Evolutionary conservation across 2,888 invertebrate species (phyloP).

Genomic region (Abrostola tripartita): DNA sequence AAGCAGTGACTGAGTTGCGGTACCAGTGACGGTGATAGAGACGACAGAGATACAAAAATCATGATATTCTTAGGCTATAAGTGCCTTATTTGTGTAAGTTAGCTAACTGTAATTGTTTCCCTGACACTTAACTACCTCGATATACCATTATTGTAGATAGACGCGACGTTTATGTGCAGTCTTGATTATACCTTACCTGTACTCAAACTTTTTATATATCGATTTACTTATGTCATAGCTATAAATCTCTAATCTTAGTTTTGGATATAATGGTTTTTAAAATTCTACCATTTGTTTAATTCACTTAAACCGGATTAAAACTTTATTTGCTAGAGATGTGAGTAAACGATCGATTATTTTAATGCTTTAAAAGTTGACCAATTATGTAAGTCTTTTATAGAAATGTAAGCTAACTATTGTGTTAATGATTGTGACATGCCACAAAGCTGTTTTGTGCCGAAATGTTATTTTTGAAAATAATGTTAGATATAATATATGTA

Average conservation of each 20-base stretch:
- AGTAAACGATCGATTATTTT: not conserved
- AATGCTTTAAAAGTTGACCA: conserved; percentile 1
- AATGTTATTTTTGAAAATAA: not conserved
- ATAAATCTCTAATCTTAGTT: no score
- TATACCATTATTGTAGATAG: no score
- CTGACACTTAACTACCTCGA: not conserved
- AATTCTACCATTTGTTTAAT: no score
- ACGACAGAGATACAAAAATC: conserved; percentile 13
- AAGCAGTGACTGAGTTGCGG: conserved; percentile 65
- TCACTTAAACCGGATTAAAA: no score
- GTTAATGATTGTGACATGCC: conserved; percentile 15
- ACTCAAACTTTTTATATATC: no score
- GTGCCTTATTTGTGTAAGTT: not conserved
- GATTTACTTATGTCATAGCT: no score
- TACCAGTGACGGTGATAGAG: conserved; percentile 35
- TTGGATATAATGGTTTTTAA: no score
- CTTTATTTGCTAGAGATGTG: no score
- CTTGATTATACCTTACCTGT: no score
- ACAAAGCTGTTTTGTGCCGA: no score
- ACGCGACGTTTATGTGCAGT: no score
- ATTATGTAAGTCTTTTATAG: conserved; percentile 17
- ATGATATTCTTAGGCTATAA: not conserved
- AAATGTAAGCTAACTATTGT: conserved; percentile 9
- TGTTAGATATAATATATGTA: not conserved
- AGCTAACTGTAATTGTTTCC: not conserved